Conservation (phyloP, 2,797 vertebrate genomes). For the Anniella stebbinsi region DNA sequence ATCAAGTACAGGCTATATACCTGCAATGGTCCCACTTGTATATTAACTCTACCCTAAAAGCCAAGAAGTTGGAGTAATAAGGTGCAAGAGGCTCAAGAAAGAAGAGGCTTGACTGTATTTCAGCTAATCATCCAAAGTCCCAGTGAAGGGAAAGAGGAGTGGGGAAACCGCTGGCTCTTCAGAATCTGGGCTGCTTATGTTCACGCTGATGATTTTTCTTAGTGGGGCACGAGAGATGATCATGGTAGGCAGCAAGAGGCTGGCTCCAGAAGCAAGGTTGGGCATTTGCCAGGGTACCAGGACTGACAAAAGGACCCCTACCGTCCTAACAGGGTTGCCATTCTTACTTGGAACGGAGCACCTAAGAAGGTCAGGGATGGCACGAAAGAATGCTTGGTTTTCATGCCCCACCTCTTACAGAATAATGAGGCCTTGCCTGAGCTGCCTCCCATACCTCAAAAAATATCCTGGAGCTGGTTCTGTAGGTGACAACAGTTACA, state of each 20-base stretch:
- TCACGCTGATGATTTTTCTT: neutral
- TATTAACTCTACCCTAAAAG: neutral
- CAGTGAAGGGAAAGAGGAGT: neutral
- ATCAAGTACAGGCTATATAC: neutral
- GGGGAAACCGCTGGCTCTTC: neutral
- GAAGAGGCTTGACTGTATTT: neutral
- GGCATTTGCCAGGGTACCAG: neutral
- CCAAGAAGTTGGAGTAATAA: neutral
- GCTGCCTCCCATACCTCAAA: too few relatives aligned
- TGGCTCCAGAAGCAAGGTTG: neutral
- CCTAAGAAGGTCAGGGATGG: neutral
- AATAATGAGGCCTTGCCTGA: neutral
- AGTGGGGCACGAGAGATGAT: neutral
- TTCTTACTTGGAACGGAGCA: neutral
- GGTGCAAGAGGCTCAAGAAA: neutral
- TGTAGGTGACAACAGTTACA: neutral
- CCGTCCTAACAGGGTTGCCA: neutral
- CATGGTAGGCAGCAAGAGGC: neutral
- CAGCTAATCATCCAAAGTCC: neutral
- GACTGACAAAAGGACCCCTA: too few relatives aligned
- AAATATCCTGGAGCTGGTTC: neutral
- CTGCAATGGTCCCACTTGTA: neutral
- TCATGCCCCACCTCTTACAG: neutral
- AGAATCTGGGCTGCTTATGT: neutral
- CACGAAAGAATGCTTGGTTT: neutral